These are phyloP conservation scores for Sipunculus nudus DNA, from an alignment of 2,888 invertebrate genomes.

Conservation along the genomic window DNA sequence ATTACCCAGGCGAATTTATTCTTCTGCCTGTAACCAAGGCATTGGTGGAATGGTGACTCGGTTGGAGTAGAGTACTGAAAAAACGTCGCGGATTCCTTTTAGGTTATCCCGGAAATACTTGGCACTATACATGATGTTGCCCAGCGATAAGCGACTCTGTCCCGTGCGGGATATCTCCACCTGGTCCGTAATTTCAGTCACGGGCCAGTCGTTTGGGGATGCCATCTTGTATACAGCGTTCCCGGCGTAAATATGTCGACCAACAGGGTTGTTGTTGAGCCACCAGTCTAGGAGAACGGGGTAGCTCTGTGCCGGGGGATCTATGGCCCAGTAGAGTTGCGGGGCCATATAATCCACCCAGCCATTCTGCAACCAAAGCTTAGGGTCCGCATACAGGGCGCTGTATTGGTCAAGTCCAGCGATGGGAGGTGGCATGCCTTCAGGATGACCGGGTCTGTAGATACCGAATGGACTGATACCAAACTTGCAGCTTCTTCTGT, in stretches of 20 bases:
- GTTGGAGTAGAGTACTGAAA: slow-evolving; percentile 41
- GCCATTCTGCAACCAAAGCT: slow-evolving; percentile 53
- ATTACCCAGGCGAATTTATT: slow-evolving; percentile 5
- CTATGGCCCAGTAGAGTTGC: slow-evolving; percentile 61
- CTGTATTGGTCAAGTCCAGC: slow-evolving; percentile 49
- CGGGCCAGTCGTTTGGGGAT: slow-evolving; percentile 44
- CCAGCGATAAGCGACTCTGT: slow-evolving; percentile 33
- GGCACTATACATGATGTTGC: slow-evolving; percentile 53
- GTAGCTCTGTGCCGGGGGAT: slow-evolving; percentile 57
- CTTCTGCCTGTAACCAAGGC: slow-evolving; percentile 46
- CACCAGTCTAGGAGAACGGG: slow-evolving; percentile 58
- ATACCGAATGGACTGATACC: slow-evolving; percentile 62
- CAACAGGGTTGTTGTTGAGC: slow-evolving; percentile 47
- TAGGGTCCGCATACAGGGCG: slow-evolving; percentile 53
- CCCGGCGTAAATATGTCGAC: slow-evolving; percentile 51
- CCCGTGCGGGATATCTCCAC: slow-evolving; percentile 43
- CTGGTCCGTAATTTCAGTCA: slow-evolving; percentile 50
- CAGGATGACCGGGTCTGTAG: slow-evolving; percentile 54
- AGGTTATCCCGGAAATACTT: slow-evolving; percentile 46
- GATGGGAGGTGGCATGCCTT: slow-evolving; percentile 43
- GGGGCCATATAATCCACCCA: slow-evolving; percentile 60
- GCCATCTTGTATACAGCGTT: slow-evolving; percentile 46
- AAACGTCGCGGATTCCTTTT: slow-evolving; percentile 42
- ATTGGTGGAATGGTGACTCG: slow-evolving; percentile 48
- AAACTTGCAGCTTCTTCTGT: slow-evolving; percentile 47